A percentile compares a stretch with the other conserved stretches of the same genome.
Evolutionary conservation across 2,797 vertebrate genomes (phyloP).

Genomic region (Sphenodon punctatus): DNA sequence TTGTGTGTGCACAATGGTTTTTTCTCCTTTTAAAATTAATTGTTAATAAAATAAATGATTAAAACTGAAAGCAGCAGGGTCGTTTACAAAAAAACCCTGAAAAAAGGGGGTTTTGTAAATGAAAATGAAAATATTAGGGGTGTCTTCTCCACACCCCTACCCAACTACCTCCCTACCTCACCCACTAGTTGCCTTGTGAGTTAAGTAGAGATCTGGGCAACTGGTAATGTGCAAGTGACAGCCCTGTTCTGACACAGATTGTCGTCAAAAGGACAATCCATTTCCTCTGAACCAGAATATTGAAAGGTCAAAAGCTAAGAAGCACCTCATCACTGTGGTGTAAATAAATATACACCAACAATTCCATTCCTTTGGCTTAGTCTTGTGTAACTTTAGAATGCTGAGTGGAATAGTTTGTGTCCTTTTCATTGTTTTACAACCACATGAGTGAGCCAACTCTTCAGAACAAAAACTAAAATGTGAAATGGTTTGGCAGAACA

Average conservation of each 20-base stretch:
- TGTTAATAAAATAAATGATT: too few species aligned
- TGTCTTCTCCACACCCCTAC: too few species aligned
- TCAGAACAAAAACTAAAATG: not conserved
- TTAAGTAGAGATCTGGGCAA: too few species aligned
- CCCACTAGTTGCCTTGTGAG: too few species aligned
- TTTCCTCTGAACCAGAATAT: not conserved
- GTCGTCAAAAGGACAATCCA: not conserved
- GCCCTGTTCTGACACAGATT: not conserved
- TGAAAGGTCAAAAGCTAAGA: not conserved
- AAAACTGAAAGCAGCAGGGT: too few species aligned
- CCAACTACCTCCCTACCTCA: too few species aligned
- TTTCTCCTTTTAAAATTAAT: too few species aligned
- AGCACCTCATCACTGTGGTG: not conserved
- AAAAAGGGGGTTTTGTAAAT: too few species aligned
- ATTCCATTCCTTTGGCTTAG: not conserved
- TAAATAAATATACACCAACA: not conserved
- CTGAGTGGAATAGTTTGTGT: accelerated
- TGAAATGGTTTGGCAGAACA: not conserved
- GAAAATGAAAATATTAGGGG: too few species aligned
- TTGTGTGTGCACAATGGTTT: too few species aligned
- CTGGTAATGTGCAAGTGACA: too few species aligned
- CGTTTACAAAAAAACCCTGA: too few species aligned
- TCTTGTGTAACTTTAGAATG: not conserved
- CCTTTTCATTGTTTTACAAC: not conserved
- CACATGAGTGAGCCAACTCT: not conserved